Evolutionary conservation across 2,888 invertebrate species (phyloP), one percentile per base, ranked within the genome.

Genomic region (Caenorhabditis wallacei): DNA sequence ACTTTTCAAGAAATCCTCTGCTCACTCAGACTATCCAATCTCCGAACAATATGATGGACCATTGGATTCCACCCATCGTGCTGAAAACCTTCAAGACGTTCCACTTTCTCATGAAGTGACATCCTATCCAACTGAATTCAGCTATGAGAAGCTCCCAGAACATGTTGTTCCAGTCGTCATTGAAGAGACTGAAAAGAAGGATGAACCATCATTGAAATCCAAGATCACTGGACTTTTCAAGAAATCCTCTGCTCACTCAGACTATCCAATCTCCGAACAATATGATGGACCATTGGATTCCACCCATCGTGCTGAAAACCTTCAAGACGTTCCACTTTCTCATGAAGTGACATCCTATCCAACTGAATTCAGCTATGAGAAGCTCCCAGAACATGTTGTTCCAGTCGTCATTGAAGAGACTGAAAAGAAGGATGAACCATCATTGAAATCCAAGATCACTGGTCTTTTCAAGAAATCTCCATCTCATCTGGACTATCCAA

Each of bases 11-110:
- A 78, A 75, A 46, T 63, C 84, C 3, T 70, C 84, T 22, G 84
- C 88, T 24, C 84, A 86, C 46, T 84, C 76, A 37, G 88, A 88
- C 71, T 88, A 88, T 64, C 88, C 88, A 22, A 61, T 74, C 13
- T 72, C 85, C 35, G 88, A 85, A 43, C 26, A 48, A 57, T 88
- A 82, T 53, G 69, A 68, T 11, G 88, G 88, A 37, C 84, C 82
- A 22, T 53, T 81, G 43, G 82, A 82, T 13, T 61, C 66, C 22
- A 78, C 82, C 46, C 54, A 43, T 37, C 63, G 71, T 48, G 72
- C 63, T 11, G 10, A 30, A n/a, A 63, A 61, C 18, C 30, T 72
- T 24, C 59, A 72, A 10, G 72, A 63, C 20, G 37, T 63, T n/a
- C 63, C 72, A 53, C 37, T 72, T n/a, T 18, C 46, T 30, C 61